phyloP scores from a whole-genome alignment of 2,797 vertebrate genomes.

The Cossypha caffra region DNA sequence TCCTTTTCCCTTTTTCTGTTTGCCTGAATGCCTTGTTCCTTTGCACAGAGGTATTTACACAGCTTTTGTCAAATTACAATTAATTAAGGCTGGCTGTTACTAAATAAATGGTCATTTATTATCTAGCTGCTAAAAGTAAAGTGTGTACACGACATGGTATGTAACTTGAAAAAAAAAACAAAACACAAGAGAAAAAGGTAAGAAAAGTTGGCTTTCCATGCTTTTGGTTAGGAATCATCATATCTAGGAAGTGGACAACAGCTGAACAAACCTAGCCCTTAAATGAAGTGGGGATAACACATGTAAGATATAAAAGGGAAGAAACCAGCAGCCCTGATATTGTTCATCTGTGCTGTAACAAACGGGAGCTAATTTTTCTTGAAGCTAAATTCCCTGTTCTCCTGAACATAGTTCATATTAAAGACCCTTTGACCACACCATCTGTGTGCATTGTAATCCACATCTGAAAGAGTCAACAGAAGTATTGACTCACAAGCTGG shows the following conservation, averaged over 20 bases:
- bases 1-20: neutral
- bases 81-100: neutral
- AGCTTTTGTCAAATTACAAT: neutral
- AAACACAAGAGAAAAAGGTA: neutral
- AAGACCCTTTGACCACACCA: neutral
- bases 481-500: neutral
- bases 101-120: neutral
- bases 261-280: conserved; percentile 5
- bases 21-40: neutral
- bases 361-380: neutral
- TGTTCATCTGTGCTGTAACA: neutral
- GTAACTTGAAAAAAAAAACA: neutral
- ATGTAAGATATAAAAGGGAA: neutral
- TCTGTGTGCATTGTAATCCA: conserved; percentile 10
- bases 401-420: neutral
- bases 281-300: neutral
- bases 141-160: neutral
- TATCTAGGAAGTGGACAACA: neutral
- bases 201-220: neutral
- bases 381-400: neutral
- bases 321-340: neutral
- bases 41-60: neutral
- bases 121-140: neutral
- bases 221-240: neutral
- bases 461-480: neutral